These are phyloP conservation scores for Syncerus caffer DNA, from an alignment of 2,797 vertebrate genomes.

Conservation along the genomic window DNA sequence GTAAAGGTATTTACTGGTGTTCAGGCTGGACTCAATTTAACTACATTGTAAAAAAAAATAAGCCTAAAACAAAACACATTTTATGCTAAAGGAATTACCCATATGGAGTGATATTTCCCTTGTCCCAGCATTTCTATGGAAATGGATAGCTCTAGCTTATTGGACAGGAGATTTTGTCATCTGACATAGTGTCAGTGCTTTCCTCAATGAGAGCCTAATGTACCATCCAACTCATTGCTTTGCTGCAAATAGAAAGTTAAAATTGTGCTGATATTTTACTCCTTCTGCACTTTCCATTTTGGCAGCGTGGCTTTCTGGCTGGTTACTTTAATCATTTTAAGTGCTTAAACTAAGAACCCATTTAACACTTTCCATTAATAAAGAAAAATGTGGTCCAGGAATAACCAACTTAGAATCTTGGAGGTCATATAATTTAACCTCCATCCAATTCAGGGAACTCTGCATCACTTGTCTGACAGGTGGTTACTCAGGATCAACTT, in stretches of 20 bases:
- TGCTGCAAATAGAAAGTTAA: slow-evolving; percentile 64
- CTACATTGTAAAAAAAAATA: not conserved
- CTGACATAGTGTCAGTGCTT: slow-evolving; percentile 13
- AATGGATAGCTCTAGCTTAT: not conserved
- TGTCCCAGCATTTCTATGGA: not conserved
- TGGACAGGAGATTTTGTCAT: slow-evolving; percentile 44
- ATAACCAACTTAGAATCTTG: slow-evolving; percentile 62
- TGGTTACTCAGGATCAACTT: slow-evolving; percentile 21
- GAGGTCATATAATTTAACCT: slow-evolving; percentile 48
- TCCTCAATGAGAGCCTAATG: slow-evolving; percentile 55
- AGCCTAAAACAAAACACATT: not conserved
- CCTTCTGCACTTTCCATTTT: slow-evolving; percentile 59
- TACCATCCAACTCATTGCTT: slow-evolving; percentile 52
- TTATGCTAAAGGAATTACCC: not conserved
- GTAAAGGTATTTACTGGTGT: not conserved
- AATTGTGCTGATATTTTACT: slow-evolving; percentile 69
- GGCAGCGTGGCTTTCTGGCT: slow-evolving; percentile 70
- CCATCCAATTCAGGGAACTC: slow-evolving; percentile 56
- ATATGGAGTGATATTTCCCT: not conserved
- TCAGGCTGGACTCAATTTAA: slow-evolving; percentile 43
- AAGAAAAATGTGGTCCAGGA: slow-evolving; percentile 74
- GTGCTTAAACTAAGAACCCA: slow-evolving; percentile 76
- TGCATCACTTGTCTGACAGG: slow-evolving; percentile 40
- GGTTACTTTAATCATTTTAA: slow-evolving; percentile 78
- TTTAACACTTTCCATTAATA: slow-evolving; percentile 76